Evolutionary conservation across 2,113 vertebrate species (phyloP), one percentile per base, ranked within the genome.

Genomic region (Promerops cafer): DNA sequence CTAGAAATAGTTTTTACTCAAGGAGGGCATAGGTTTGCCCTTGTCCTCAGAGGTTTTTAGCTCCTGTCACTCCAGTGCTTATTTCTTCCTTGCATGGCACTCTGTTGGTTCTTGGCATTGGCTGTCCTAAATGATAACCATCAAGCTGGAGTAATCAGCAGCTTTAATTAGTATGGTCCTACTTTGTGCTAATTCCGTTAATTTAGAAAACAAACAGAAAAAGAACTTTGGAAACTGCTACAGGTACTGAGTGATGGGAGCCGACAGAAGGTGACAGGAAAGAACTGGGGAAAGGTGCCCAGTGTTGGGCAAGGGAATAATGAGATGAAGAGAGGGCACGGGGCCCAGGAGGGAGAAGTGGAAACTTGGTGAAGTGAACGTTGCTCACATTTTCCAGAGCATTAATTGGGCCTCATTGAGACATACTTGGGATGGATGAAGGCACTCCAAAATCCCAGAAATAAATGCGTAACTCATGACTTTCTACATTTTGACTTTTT

Each of bases 261-360:
- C 28, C 79, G 49, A 47, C 2, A 11, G 27, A 50, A 87, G 33
- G 82, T 87, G 49, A 33, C 42, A 45, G 64, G 50, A 65, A 9
- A 21, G 47, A 66, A 52, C 14, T 57, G 61, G 44, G 27, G 47
- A 70, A 70, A 47, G 52, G 39, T 75, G 42, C 60, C 47, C 44
- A 16, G 39, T 44, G 60, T 5, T 61, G 49, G 45, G 26, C 33
- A 71, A 33, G 83, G 44, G 40, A 79, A 24, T 19, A 27, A 54
- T 0, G 3, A 85, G 33, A 27, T n/a, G 49, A 42, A 24, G 49
- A 52, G 59, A 60, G 54, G 24, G 28, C 56, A 59, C 0, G 0
- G 35, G 68, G 24, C 17, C 50, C 35, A 13, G 0, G 0, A 53
- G 14, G 21, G 27, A 93, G 27, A 66, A 75, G 19, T 31, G 47